Base-by-base conservation (phyloP, 2,888 invertebrate genomes). In the Cheilosia vernalis region DNA sequence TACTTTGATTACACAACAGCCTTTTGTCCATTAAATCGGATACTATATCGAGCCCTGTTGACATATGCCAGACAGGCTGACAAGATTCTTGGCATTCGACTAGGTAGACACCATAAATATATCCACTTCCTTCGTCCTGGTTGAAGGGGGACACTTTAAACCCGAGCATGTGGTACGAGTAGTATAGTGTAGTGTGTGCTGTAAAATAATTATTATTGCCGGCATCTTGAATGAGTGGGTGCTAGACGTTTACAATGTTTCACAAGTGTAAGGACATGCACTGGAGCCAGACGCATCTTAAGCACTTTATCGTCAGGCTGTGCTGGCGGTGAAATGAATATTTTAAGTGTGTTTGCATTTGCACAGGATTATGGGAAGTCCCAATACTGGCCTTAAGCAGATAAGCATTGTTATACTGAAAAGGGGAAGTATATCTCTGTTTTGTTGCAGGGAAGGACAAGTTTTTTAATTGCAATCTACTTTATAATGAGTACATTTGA, bases 161-260 rank as follows among this genome's bases (percentile, higher is more conserved):
- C 19, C 15, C 37, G 19, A 33, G 10, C 24, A 30, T 53, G 21
- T 67, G 33, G 10, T 7, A 7, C 24, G 2, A 24, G 2, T 1
- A 13, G 73, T 47, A 19, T 47, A 19, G 7, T 55, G 55, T 9
- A n/a, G 30, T 17, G 51, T 53, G n/a, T 72, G 61, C 27, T 63
- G 51, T 77, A 63, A 81, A 81, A 76, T 72, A 80, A 81, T 85
- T 81, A 81, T 76, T 80, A 67, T 81, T 77, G 51, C 61, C 51
- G 66, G 44, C 67, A 60, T 67, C 61, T 81, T 67, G 42, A 73
- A 67, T 61, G n/a, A 60, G 33, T 69, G 73, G 27, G 49, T 61
- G 63, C 42, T 69, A 60, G 47, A 70, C 21, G 61, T 69, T 58
- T 67, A 66, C 61, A 70, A 58, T 49, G 27, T 81, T 58, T 6